A percentile compares a stretch with the other conserved stretches of the same genome.
Conservation (phyloP, 2,113 vertebrate genomes). For the Hyla sarda region DNA sequence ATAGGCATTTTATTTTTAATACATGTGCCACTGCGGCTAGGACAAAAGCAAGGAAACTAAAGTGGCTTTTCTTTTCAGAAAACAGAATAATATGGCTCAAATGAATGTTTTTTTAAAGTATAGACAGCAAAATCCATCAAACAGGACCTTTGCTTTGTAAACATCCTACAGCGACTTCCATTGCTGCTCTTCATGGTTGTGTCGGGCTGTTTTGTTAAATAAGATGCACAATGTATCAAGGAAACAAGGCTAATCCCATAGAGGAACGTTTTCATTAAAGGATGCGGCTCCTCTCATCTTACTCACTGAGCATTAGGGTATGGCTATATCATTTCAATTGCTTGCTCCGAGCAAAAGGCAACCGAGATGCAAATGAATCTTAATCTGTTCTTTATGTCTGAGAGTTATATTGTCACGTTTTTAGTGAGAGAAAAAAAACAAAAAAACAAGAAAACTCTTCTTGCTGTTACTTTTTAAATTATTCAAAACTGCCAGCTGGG, state of each 20-base stretch:
- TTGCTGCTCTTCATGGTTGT: constrained; percentile 1
- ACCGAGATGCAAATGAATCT: constrained; percentile 27
- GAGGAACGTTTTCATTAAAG: constrained; percentile 37
- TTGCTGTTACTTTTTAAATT: not conserved
- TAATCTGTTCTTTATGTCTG: constrained; percentile 13
- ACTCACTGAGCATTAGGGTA: constrained; percentile 37
- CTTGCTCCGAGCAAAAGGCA: constrained; percentile 21
- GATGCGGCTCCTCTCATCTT: constrained; percentile 20
- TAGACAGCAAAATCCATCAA: not conserved
- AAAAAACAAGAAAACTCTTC: not conserved
- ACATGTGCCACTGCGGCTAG: not conserved
- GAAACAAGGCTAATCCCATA: constrained; percentile 33
- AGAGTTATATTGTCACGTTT: constrained; percentile 18
- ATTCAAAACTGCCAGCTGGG: not conserved
- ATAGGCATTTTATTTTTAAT: not conserved
- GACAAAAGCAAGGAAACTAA: not conserved
- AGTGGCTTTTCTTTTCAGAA: not conserved
- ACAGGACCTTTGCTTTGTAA: not conserved
- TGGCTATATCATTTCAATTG: constrained; percentile 33
- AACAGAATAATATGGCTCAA: not conserved
- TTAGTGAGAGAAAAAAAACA: not conserved
- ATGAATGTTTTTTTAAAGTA: constrained; percentile 4
- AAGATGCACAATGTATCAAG: not conserved
- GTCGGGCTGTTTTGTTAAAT: constrained; percentile 24
- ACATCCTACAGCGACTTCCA: constrained; percentile 16